These are phyloP conservation scores for Holocentrus rufus DNA, from an alignment of 2,797 vertebrate genomes.

Conservation along the genomic window DNA sequence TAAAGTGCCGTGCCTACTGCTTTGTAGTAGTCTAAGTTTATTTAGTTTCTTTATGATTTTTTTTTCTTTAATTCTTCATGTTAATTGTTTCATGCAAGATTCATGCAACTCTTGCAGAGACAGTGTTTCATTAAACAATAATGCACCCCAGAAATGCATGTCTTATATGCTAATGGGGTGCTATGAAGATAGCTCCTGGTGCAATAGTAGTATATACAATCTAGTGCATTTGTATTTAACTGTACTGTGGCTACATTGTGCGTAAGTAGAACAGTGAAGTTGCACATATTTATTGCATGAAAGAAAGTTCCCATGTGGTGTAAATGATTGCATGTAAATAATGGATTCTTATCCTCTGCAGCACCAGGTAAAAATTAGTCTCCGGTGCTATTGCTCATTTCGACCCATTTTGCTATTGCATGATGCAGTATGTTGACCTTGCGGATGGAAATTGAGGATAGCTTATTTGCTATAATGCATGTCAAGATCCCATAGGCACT, in stretches of 20 bases:
- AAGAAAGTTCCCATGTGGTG: constrained; percentile 56
- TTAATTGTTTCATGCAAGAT: too few relatives aligned
- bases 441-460: constrained; percentile 34
- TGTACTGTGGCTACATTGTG: constrained; percentile 20
- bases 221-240: constrained; percentile 33
- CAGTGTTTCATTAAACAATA: background rate
- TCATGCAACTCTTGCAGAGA: too few relatives aligned
- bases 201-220: constrained; percentile 32
- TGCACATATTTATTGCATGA: constrained; percentile 57
- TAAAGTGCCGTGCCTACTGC: too few relatives aligned
- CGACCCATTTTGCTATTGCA: constrained; percentile 60
- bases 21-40: background rate
- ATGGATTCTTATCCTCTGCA: constrained; percentile 51
- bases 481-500: constrained; percentile 50
- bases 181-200: constrained; percentile 34
- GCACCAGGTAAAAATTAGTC: constrained; percentile 38
- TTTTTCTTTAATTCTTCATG: background rate
- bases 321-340: constrained; percentile 60
- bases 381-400: constrained; percentile 52
- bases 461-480: constrained; percentile 57
- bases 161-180: constrained; percentile 11
- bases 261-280: constrained; percentile 28
- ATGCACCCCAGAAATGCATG: constrained; percentile 12
- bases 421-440: constrained; percentile 59
- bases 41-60: too few relatives aligned